phyloP scores from a whole-genome alignment of 2,113 vertebrate species.

The Casuarius casuarius region DNA sequence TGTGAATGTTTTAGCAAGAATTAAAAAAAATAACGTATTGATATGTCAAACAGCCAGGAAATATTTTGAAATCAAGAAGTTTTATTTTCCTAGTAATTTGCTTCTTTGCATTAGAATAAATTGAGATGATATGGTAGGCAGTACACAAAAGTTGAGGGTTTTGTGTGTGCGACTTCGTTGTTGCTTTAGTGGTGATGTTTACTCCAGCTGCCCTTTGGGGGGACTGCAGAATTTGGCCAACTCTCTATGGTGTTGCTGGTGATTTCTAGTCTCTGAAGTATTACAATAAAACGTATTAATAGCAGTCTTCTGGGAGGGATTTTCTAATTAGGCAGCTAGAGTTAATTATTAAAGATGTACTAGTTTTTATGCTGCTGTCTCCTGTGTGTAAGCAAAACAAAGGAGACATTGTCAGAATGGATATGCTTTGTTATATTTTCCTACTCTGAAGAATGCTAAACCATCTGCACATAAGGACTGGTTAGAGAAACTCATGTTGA shows the following conservation, averaged over 20 bases:
- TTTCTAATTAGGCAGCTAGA: conserved; percentile 1
- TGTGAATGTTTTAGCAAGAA: conserved; percentile 3
- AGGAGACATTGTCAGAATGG: not conserved
- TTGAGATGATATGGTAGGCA: not conserved
- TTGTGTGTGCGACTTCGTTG: not conserved
- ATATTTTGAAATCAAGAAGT: not conserved
- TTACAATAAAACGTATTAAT: not conserved
- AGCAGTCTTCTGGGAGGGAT: not conserved
- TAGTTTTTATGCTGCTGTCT: not conserved
- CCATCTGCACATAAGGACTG: not conserved
- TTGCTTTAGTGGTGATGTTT: not conserved
- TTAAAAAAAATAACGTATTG: not conserved
- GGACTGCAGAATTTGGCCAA: not conserved
- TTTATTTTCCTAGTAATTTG: conserved; percentile 20
- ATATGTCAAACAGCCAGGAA: not conserved
- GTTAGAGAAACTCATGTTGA: not conserved
- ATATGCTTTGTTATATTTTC: not conserved
- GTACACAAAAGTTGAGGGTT: not conserved
- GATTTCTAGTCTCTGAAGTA: not conserved
- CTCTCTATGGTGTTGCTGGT: not conserved
- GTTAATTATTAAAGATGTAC: not conserved
- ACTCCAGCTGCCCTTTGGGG: not conserved
- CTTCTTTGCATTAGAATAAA: not conserved
- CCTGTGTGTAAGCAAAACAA: not conserved
- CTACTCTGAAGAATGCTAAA: not conserved